Base-by-base conservation (phyloP, 2,888 invertebrate genomes). In the Mimachlamys varia region DNA sequence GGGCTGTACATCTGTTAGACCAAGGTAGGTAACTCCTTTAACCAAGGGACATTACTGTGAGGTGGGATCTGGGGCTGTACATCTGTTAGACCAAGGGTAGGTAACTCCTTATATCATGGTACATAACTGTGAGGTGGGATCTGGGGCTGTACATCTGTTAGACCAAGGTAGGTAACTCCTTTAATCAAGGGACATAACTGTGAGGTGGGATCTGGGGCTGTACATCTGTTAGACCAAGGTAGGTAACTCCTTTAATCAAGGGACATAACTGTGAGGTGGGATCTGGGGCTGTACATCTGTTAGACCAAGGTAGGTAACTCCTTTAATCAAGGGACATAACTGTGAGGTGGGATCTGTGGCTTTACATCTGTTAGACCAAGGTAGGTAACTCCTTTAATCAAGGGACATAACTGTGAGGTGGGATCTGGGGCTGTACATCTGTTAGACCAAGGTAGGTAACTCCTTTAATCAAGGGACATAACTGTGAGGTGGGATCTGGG, bases 321-420 rank as follows among this genome's bases (percentile, higher is more conserved):
- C n/a, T 22, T 7, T n/a, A 58, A 19, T n/a, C 22, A 19, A 17
- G 13, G 53, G 44, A 44, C 44, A 44, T 5, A 44, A 44, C 44
- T 44, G 44, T 44, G 7, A 44, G 44, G 44, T 44, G 44, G 44
- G 7, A 44, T 5, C 7, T 44, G 3, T 3, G 44, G 44, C 3
- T 44, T n/a, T n/a, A n/a, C 97, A 97, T 93, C 96, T 97, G 15
- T 97, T 97, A 91, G 97, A 97, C 94, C 97, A 97, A 96, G 96
- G 97, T 92, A 97, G 96, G 94, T 58, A 19, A 22, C 58, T 58
- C 58, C n/a, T 22, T 7, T n/a, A 58, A 19, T n/a, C 22, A 19
- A 17, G 13, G 53, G 44, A 44, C 44, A 44, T 5, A 44, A 44
- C 44, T 44, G 44, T 44, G 7, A 44, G 97, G 97, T 96, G 97